phyloP scores from a whole-genome alignment of 2,113 vertebrate genomes.

The Zosterops lateralis region DNA sequence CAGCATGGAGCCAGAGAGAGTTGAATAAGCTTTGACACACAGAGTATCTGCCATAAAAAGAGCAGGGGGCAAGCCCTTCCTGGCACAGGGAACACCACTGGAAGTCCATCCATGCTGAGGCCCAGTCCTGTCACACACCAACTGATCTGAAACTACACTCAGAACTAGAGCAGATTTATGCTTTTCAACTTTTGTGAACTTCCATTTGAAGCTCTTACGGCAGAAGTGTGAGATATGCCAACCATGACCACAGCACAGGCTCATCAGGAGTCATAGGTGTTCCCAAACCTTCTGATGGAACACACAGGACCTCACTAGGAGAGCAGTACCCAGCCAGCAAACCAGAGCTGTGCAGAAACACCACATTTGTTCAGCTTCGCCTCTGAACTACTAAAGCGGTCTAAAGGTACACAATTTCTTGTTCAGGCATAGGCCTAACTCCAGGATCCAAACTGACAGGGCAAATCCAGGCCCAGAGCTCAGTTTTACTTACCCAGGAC shows the following conservation, averaged over 20 bases:
- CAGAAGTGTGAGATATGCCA: background rate
- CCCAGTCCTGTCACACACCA: background rate
- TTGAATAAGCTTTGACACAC: background rate
- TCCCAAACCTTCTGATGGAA: background rate
- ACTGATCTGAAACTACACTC: background rate
- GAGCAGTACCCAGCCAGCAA: background rate
- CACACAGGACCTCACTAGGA: background rate
- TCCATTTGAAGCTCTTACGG: background rate
- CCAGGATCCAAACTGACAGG: background rate
- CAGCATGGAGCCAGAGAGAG: background rate
- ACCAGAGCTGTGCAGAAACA: background rate
- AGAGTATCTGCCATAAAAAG: background rate
- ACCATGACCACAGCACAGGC: background rate
- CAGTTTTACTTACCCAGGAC: background rate
- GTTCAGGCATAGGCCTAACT: background rate
- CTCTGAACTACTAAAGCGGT: background rate
- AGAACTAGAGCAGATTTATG: background rate
- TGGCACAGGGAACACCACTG: background rate
- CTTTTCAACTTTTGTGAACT: background rate
- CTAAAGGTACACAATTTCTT: background rate
- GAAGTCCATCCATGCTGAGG: background rate
- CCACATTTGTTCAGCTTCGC: background rate
- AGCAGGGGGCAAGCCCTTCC: background rate
- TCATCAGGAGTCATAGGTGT: background rate
- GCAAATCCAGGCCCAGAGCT: background rate